Conservation (phyloP, 1,140 invertebrate genomes). For the Ctenoplectra terminalis region DNA sequence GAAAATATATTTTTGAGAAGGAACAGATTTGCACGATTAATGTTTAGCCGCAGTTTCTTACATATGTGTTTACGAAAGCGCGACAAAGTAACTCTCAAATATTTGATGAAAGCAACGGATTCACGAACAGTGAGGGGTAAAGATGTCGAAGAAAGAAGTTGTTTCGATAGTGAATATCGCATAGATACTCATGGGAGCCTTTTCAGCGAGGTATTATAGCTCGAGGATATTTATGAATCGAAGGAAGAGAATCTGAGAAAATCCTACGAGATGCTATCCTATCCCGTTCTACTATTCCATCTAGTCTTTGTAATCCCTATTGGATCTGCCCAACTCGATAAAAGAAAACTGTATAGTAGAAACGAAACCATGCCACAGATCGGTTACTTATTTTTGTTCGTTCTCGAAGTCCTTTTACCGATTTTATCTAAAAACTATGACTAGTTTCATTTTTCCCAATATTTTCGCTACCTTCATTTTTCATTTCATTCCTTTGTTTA, state of each 20-base stretch:
- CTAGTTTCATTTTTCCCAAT: background rate
- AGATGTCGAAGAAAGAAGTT: constrained; percentile 42
- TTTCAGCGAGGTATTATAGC: constrained; percentile 71
- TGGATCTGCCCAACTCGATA: constrained; percentile 63
- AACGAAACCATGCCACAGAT: constrained; percentile 34
- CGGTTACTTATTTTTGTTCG: background rate
- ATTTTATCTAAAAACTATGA: background rate
- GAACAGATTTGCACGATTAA: background rate
- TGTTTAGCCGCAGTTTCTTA: background rate
- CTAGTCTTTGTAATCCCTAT: constrained; percentile 68
- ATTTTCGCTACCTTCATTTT: too few relatives aligned
- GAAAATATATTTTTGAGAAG: constrained; percentile 47
- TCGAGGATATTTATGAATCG: constrained; percentile 72
- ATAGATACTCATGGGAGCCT: constrained; percentile 60
- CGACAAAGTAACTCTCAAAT: constrained; percentile 47
- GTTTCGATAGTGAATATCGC: constrained; percentile 58
- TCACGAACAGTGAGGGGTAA: constrained; percentile 29
- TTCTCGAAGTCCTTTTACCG: constrained; percentile 21
- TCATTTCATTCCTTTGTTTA: too few relatives aligned
- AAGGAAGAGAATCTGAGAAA: constrained; percentile 64
- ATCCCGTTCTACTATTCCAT: constrained; percentile 55
- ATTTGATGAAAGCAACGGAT: constrained; percentile 46
- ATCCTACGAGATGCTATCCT: constrained; percentile 64
- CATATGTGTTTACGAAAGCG: constrained; percentile 2
- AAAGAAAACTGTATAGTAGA: constrained; percentile 59